Conservation (phyloP, 92 coral and sea anemone genomes). For the Palythoa heliodiscus region DNA sequence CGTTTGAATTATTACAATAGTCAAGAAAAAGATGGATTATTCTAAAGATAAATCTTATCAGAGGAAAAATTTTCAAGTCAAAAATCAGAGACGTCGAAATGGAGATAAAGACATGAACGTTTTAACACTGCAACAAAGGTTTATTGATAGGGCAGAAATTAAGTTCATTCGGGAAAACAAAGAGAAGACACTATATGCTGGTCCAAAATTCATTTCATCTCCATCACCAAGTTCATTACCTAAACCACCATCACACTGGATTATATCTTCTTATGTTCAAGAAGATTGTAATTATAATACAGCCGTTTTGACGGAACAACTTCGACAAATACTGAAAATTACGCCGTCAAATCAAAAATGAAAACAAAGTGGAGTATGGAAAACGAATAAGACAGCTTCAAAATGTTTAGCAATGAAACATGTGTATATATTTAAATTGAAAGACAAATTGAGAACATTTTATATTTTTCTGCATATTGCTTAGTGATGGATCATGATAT, state of each 20-base stretch:
- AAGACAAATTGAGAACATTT: no score
- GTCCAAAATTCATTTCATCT: constrained; percentile 87
- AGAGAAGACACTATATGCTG: constrained; percentile 78
- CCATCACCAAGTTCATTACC: constrained; percentile 88
- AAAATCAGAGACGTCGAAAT: constrained; percentile 72
- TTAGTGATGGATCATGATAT: no score
- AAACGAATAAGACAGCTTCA: no score
- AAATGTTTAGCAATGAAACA: no score
- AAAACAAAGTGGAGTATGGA: constrained; percentile 18
- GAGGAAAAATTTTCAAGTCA: constrained; percentile 63
- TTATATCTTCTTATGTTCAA: constrained; percentile 46
- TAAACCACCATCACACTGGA: constrained; percentile 93
- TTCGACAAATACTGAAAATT: constrained; percentile 77
- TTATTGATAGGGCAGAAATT: constrained; percentile 38
- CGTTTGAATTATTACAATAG: no score
- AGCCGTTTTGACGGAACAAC: constrained; percentile 84
- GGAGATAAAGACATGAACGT: constrained; percentile 66
- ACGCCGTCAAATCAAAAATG: constrained; percentile 60
- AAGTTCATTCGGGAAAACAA: constrained; percentile 56
- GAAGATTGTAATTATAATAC: constrained; percentile 60
- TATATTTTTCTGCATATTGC: no score
- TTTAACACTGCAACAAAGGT: constrained; percentile 63
- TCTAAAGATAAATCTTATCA: constrained; percentile 62
- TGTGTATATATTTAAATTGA: no score
- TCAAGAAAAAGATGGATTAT: no score